phyloP scores from a whole-genome alignment of 2,797 vertebrate species.

The Alfaro cultratus region DNA sequence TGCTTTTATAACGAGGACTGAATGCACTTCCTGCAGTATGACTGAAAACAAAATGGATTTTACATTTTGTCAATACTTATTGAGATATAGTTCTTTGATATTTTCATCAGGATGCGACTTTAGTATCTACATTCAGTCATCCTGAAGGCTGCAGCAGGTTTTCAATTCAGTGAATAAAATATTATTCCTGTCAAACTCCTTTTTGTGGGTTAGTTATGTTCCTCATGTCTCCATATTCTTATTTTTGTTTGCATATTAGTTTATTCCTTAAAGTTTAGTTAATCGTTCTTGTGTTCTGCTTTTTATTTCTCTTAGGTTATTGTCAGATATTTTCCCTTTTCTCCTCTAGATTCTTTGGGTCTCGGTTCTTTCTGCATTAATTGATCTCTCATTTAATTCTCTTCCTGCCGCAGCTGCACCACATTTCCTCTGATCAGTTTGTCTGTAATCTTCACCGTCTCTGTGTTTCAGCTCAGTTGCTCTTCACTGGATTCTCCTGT shows the following conservation, averaged over 20 bases:
- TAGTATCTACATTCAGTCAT: background rate
- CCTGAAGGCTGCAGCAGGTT: background rate
- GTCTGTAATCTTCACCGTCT: background rate
- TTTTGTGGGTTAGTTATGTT: background rate
- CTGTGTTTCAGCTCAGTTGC: background rate
- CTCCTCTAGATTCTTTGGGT: background rate
- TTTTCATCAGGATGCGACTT: background rate
- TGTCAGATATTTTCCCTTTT: background rate
- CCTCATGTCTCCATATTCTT: background rate
- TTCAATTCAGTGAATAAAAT: background rate
- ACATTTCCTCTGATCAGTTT: background rate
- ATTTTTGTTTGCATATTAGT: background rate
- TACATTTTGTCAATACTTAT: background rate
- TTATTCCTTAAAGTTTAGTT: background rate
- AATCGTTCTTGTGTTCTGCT: background rate
- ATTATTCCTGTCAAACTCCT: background rate
- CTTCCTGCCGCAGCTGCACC: background rate
- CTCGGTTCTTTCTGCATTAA: background rate
- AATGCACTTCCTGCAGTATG: background rate
- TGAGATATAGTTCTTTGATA: background rate
- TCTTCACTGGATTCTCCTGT: background rate
- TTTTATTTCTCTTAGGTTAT: background rate
- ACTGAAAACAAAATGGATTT: background rate
- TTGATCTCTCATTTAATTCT: background rate
- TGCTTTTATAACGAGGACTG: conserved; percentile 18